Conservation (phyloP, 2,797 vertebrate species). For the Ptychadena robeensis region DNA sequence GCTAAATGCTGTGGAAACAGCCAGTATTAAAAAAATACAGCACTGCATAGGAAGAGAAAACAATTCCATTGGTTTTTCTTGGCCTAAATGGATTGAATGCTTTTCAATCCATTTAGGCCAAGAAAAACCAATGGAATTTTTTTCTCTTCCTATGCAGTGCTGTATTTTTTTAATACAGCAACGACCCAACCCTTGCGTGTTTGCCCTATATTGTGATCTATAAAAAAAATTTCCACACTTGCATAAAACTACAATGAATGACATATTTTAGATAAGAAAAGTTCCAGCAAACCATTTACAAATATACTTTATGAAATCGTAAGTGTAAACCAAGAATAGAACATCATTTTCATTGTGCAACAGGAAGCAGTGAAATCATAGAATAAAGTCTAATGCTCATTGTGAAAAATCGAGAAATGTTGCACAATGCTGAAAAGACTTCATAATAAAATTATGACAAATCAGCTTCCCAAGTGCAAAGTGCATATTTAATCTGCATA, state of each 20-base stretch:
- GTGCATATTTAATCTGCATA: constrained; percentile 7
- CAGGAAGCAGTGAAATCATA: neutral
- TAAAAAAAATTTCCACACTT: neutral
- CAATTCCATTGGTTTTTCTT: too few species aligned
- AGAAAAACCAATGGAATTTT: too few species aligned
- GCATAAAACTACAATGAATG: neutral
- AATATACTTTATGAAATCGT: neutral
- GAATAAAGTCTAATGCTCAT: neutral
- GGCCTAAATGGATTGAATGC: too few species aligned
- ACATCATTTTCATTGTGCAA: neutral
- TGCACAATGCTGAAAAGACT: constrained; percentile 15
- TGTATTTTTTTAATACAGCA: too few species aligned
- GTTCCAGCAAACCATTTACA: neutral
- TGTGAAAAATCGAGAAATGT: neutral
- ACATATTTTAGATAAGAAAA: too few species aligned
- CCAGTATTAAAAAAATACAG: too few species aligned
- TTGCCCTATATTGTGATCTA: too few species aligned
- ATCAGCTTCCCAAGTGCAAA: constrained; percentile 29
- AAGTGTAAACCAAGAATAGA: neutral
- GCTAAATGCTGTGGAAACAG: too few species aligned
- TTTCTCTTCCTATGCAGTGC: too few species aligned
- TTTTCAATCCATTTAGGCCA: too few species aligned
- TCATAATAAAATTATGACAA: constrained; percentile 17
- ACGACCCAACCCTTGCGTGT: too few species aligned
- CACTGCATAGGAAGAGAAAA: too few species aligned